These are phyloP conservation scores for Erythrocercus mccallii DNA, from an alignment of 2,113 vertebrate genomes.

Conservation along the genomic window DNA sequence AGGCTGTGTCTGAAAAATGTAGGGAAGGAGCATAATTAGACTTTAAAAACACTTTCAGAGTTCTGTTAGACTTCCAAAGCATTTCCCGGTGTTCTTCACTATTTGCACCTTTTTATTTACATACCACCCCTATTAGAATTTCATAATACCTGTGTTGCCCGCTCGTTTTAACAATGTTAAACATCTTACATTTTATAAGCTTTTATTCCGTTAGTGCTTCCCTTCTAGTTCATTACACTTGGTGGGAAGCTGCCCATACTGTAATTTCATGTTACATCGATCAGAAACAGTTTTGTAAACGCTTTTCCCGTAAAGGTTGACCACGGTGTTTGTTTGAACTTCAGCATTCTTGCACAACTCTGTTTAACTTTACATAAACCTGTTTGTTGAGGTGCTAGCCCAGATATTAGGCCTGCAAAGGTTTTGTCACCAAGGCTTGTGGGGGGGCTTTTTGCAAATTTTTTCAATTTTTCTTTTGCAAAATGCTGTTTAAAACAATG, in stretches of 20 bases:
- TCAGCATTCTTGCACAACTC: constrained; percentile 29
- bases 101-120: background rate
- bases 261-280: background rate
- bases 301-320: constrained; percentile 27
- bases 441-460: background rate
- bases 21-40: background rate
- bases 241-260: background rate
- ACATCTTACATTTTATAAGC: fast-evolving
- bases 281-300: background rate
- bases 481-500: background rate
- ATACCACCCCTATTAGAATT: fast-evolving
- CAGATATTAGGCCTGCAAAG: background rate
- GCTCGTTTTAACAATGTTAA: background rate
- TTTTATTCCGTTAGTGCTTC: background rate
- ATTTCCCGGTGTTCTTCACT: background rate
- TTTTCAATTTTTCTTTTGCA: background rate
- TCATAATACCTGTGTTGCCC: fast-evolving
- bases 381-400: background rate
- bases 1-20: fast-evolving
- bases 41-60: fast-evolving
- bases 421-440: background rate
- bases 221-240: background rate
- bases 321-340: constrained; percentile 30
- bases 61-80: background rate
- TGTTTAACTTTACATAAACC: background rate